Evolutionary conservation across 2,888 invertebrate genomes (phyloP), one percentile per base, ranked within the genome.

Genomic region (Mellilla xanthometata): DNA sequence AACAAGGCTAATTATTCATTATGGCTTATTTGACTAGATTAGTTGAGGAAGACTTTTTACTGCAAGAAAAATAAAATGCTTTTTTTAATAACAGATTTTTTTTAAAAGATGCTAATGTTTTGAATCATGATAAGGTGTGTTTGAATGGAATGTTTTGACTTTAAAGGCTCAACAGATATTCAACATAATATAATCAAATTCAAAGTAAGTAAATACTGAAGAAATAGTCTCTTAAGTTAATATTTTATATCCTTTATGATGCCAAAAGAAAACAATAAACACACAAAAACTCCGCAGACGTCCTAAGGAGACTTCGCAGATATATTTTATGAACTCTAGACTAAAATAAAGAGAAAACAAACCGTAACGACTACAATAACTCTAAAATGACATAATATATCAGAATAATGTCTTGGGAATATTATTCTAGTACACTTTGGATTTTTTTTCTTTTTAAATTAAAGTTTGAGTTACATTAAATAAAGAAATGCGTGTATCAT

Each of bases 231-330:
- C 3, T 3, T 5, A 28, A 36, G 11, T 12, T 9, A n/a, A 11
- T 41, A 19, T 6, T 30, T 23, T 22, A 9, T n/a, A 19, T 12
- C 12, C 19, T 38, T 32, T 32, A 32, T 22, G 26, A 36, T 12
- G 9, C 19, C 26, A 26, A 38, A 33, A 39, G 12, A 39, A 12
- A 39, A 33, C 46, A 46, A 23, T 38, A 44, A 39, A 36, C 27
- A 32, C 22, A 40, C 28, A 38, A 46, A 45, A 46, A 33, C 28
- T 36, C 46, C 5, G 35, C 35, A 46, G 47, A 41, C 40, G 27
- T 22, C 35, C 22, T 27, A 24, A 28, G 26, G 31, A 36, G 15
- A 26, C 39, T 12, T 9, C 33, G 9, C 26, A 19, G 33, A 34
- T 30, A 44, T 38, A 39, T 45, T 45, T 44, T 22, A 45, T 27